A percentile compares a stretch with the other conserved stretches of the same genome.
Conservation (phyloP, 2,113 vertebrate species). For the Rhinolophus sinicus region DNA sequence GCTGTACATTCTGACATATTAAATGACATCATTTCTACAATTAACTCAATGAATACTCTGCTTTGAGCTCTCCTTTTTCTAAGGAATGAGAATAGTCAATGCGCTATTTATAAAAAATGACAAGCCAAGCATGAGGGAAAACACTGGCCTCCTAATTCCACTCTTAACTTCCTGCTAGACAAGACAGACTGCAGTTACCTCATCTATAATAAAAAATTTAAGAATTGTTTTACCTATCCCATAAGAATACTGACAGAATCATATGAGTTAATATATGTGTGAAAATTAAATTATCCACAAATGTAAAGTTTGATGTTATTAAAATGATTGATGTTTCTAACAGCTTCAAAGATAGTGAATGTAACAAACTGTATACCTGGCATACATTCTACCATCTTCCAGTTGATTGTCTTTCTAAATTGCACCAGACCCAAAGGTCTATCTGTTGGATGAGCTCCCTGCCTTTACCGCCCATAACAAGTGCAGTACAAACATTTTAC, state of each 20-base stretch:
- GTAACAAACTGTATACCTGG: neutral
- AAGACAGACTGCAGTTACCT: neutral
- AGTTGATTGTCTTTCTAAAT: neutral
- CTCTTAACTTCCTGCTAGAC: neutral
- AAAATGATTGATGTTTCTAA: neutral
- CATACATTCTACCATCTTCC: neutral
- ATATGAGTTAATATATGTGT: neutral
- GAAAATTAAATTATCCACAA: neutral
- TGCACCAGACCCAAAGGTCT: neutral
- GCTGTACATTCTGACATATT: neutral
- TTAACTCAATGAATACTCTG: neutral
- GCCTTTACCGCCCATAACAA: neutral
- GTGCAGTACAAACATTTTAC: constrained; percentile 17
- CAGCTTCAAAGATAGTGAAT: neutral
- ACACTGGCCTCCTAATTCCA: neutral
- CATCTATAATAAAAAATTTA: neutral
- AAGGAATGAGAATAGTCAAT: neutral
- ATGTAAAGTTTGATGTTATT: neutral
- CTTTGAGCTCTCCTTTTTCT: neutral
- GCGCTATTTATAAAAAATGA: neutral
- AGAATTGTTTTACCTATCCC: neutral
- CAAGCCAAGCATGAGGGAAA: neutral
- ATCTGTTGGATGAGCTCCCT: neutral
- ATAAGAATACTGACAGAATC: neutral
- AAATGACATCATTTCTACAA: neutral